Percentiles rank a stretch among this genome's conserved stretches.
Evolutionary conservation across 1,140 invertebrate species (phyloP).

Genomic region (Drosophila cardini): DNA sequence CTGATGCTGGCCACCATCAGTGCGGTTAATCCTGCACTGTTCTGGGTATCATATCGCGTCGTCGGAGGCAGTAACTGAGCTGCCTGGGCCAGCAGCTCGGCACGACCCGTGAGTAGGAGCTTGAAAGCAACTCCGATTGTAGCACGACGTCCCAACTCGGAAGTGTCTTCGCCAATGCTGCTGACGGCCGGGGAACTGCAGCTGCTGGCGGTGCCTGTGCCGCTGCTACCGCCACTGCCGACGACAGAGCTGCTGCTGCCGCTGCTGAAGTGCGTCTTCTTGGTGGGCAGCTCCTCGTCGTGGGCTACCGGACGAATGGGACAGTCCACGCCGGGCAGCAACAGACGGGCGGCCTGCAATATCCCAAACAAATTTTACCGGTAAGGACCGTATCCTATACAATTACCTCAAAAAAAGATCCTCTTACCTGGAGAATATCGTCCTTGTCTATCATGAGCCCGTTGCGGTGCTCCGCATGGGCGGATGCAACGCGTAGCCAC

Average conservation of each 20-base stretch:
- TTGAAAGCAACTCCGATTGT: conserved; percentile 92
- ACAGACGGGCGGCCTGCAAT: conserved; percentile 91
- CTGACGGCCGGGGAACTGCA: conserved; percentile 53
- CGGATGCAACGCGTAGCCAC: conserved; percentile 93
- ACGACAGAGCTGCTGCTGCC: conserved; percentile 24
- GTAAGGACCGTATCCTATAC: no score
- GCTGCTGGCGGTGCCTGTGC: conserved; percentile 51
- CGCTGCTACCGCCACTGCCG: conserved; percentile 27
- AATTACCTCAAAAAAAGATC: not conserved
- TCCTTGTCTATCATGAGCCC: conserved; percentile 92
- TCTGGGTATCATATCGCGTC: conserved; percentile 90
- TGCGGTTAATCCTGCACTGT: conserved; percentile 91
- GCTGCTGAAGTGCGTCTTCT: conserved; percentile 68
- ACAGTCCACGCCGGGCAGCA: conserved; percentile 95
- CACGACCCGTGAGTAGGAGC: conserved; percentile 90
- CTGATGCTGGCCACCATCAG: conserved; percentile 92
- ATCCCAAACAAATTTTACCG: not conserved
- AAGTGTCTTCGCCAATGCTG: conserved; percentile 74
- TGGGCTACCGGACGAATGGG: conserved; percentile 90
- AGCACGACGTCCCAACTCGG: conserved; percentile 86
- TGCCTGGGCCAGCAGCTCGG: conserved; percentile 92
- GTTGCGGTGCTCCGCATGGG: conserved; percentile 93
- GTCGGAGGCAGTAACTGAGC: conserved; percentile 89
- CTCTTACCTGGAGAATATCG: conserved; percentile 91
- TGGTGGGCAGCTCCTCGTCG: conserved; percentile 85